Conservation (phyloP, 2,797 vertebrate genomes). For the Hydrocynus forskahlii region DNA sequence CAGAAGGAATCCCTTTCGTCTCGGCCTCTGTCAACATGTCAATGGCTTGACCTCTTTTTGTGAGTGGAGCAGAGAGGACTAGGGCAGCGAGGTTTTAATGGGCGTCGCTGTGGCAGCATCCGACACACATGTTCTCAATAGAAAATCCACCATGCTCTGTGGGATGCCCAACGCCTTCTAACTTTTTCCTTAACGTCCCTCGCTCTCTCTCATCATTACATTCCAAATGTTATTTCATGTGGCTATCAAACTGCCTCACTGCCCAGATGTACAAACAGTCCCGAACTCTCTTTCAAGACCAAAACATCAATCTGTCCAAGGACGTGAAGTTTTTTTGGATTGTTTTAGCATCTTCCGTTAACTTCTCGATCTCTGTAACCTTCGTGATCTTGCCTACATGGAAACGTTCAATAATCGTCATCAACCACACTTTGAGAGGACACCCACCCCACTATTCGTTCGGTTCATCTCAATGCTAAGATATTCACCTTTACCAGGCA, state of each 20-base stretch:
- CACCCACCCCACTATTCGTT: background rate
- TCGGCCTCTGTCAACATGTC: constrained; percentile 64
- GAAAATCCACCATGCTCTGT: constrained; percentile 45
- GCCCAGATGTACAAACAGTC: constrained; percentile 40
- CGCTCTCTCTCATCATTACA: constrained; percentile 45
- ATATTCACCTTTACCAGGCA: background rate
- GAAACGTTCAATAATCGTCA: constrained; percentile 16
- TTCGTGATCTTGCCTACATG: constrained; percentile 10
- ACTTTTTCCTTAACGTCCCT: constrained; percentile 38
- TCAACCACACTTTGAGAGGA: constrained; percentile 1
- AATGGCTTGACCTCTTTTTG: constrained; percentile 61
- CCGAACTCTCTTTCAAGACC: background rate
- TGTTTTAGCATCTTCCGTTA: background rate
- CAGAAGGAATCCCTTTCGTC: constrained; percentile 58
- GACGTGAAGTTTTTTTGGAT: background rate
- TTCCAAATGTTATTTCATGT: constrained; percentile 50
- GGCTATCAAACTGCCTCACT: constrained; percentile 42
- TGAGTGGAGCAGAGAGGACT: constrained; percentile 57
- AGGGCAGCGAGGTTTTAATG: constrained; percentile 58
- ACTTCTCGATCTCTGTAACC: background rate
- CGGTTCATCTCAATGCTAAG: background rate
- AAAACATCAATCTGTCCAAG: constrained; percentile 22
- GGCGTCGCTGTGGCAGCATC: constrained; percentile 60
- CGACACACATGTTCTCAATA: constrained; percentile 63
- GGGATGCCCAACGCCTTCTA: constrained; percentile 39